phyloP scores from a whole-genome alignment of 2,797 vertebrate species.

The Lemur catta region DNA sequence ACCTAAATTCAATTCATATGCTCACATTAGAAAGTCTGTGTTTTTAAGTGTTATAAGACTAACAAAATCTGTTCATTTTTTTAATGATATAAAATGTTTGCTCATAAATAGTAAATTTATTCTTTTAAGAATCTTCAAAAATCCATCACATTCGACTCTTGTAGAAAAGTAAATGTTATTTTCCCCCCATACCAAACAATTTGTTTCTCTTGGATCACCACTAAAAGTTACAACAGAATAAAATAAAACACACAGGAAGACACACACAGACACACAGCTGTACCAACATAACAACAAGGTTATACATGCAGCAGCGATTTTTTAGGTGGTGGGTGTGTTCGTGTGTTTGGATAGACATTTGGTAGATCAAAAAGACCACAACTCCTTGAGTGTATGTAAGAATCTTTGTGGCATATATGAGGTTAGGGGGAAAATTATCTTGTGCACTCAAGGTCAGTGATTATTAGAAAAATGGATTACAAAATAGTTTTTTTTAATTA shows the following conservation, averaged over 20 bases:
- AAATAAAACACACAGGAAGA: neutral
- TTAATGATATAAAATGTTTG: neutral
- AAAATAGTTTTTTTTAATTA: neutral
- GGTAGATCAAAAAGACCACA: neutral
- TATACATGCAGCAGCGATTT: neutral
- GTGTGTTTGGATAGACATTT: neutral
- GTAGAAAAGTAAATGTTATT: neutral
- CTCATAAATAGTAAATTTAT: neutral
- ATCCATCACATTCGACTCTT: neutral
- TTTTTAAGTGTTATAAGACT: neutral
- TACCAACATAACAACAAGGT: rapidly evolving
- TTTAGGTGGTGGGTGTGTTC: neutral
- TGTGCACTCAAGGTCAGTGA: neutral
- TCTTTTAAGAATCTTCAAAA: neutral
- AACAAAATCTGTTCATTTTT: neutral
- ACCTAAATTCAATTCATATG: neutral
- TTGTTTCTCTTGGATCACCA: neutral
- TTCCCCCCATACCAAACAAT: neutral
- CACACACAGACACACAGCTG: neutral
- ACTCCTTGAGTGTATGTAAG: neutral
- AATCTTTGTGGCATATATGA: neutral
- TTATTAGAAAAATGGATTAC: neutral
- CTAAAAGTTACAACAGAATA: neutral
- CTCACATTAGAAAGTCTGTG: neutral
- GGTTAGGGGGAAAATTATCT: neutral